Evolutionary conservation across 2,113 vertebrate genomes (phyloP).

Genomic region (Alosa alosa): DNA sequence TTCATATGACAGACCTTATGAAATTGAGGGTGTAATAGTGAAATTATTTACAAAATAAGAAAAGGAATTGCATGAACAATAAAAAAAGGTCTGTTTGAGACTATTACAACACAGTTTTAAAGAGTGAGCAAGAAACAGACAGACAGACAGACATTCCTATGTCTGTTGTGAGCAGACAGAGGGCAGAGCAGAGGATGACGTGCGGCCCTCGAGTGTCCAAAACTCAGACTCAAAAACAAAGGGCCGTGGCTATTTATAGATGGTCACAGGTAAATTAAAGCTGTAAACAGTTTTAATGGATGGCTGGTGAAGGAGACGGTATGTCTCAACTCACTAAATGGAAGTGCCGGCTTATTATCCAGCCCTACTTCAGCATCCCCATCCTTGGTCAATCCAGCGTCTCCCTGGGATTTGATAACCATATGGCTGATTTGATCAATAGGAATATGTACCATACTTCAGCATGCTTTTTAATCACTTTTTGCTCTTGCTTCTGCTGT

Average conservation of each 20-base stretch:
- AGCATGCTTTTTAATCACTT: neutral
- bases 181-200: neutral
- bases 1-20: neutral
- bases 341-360: neutral
- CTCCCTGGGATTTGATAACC: neutral
- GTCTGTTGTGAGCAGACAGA: neutral
- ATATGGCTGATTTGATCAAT: neutral
- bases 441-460: neutral
- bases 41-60: neutral
- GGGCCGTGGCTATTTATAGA: slow-evolving; percentile 9
- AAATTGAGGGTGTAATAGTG: neutral
- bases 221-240: slow-evolving; percentile 20
- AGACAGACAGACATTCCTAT: neutral
- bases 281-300: slow-evolving; percentile 29
- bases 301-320: neutral
- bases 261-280: slow-evolving; percentile 21
- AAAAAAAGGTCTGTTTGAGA: neutral
- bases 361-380: neutral
- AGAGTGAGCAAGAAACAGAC: neutral
- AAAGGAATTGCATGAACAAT: neutral
- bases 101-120: neutral
- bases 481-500: neutral
- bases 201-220: neutral
- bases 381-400: neutral
- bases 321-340: neutral